Conservation (phyloP, 2,113 vertebrate species). For the Taurulus bubalis region DNA sequence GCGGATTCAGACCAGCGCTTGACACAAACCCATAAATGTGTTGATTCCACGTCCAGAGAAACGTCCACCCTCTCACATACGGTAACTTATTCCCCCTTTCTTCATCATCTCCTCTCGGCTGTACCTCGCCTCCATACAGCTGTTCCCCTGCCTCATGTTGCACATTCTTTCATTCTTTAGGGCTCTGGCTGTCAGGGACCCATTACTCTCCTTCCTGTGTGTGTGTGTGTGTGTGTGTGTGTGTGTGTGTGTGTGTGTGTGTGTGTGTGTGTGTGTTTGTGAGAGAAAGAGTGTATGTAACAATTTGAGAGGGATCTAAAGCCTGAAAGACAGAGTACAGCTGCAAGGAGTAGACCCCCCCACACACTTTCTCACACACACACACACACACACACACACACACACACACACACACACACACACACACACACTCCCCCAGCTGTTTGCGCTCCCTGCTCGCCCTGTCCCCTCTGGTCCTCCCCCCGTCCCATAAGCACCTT, state of each 20-base stretch:
- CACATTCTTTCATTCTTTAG: conserved; percentile 80
- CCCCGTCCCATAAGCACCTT: conserved; percentile 71
- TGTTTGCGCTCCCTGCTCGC: conserved; percentile 70
- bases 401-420: conserved; percentile 19
- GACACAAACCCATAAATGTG: conserved; percentile 68
- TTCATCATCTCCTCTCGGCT: no score
- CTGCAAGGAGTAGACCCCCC: conserved; percentile 62
- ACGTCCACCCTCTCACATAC: conserved; percentile 45
- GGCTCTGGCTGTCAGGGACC: conserved; percentile 77
- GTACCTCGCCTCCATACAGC: conserved; percentile 76
- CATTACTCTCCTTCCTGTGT: conserved; percentile 73
- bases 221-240: conserved; percentile 35
- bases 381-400: no score
- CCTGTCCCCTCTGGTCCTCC: conserved; percentile 44
- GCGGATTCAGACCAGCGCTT: conserved; percentile 51
- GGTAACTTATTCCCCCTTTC: no score
- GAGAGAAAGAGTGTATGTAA: conserved; percentile 56
- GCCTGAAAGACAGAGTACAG: conserved; percentile 80
- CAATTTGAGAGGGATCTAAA: conserved; percentile 61
- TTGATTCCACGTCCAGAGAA: conserved; percentile 65
- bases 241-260: conserved; percentile 27
- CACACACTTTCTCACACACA: no score
- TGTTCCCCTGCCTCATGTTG: conserved; percentile 81
- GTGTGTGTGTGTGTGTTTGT: conserved; percentile 23
- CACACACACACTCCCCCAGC: conserved; percentile 67